Conservation (phyloP, 1,140 invertebrate genomes). For the Parapsyche elsis region DNA sequence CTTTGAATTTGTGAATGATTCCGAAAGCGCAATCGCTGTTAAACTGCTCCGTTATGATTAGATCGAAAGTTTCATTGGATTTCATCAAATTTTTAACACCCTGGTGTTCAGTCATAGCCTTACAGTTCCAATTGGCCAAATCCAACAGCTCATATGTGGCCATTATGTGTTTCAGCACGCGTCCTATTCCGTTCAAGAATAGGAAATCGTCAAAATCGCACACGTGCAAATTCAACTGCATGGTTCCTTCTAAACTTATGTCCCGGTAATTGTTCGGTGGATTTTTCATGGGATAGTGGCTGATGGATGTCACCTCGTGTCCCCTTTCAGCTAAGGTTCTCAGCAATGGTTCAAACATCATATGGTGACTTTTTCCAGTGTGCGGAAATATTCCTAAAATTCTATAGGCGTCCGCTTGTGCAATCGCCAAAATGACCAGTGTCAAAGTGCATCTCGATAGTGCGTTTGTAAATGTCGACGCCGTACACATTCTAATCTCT, state of each 20-base stretch:
- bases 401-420: slow-evolving; percentile 48
- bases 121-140: slow-evolving; percentile 59
- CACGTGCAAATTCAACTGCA: slow-evolving; percentile 47
- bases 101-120: slow-evolving; percentile 61
- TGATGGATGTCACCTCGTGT: slow-evolving; percentile 76
- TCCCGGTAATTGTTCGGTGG: slow-evolving; percentile 67
- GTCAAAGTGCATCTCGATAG: background rate
- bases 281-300: slow-evolving; percentile 68
- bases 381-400: slow-evolving; percentile 75
- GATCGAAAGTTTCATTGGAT: slow-evolving; percentile 68
- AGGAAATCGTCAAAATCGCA: slow-evolving; percentile 50
- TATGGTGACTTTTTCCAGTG: slow-evolving; percentile 77
- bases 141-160: slow-evolving; percentile 52
- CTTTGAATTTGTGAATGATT: slow-evolving; percentile 69
- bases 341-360: slow-evolving; percentile 75
- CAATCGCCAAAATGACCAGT: background rate
- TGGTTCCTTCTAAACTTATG: slow-evolving; percentile 58
- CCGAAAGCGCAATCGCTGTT: slow-evolving; percentile 74
- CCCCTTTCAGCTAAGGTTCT: slow-evolving; percentile 71
- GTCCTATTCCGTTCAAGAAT: slow-evolving; percentile 42
- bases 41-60: slow-evolving; percentile 74
- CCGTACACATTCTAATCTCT: no score
- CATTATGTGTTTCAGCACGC: slow-evolving; percentile 42
- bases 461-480: no score
- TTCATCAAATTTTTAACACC: slow-evolving; percentile 63